Evolutionary conservation across 2,888 invertebrate species (phyloP), one percentile per base, ranked within the genome.

Genomic region (Arenicola marina): DNA sequence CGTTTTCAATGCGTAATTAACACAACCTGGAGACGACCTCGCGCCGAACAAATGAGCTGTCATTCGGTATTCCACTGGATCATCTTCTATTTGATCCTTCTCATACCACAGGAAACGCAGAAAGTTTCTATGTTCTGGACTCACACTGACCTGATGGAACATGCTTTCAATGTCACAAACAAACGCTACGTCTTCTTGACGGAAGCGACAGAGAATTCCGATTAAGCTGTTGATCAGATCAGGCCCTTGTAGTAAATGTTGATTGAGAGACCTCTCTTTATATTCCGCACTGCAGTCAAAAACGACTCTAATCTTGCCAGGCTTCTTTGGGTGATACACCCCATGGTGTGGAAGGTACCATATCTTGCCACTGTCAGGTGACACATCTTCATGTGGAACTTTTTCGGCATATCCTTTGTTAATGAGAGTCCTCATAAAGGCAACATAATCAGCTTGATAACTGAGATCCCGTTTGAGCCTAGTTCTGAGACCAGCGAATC

Each of bases 291-390:
- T 29, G 31, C 15, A 4, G 24, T 57, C 57, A 46, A 57, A 57
- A 11, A 57, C 31, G n/a, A 57, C 31, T 15, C 46, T 15, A 21
- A 57, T 29, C 29, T 45, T 57, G 11, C 26, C 31, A 4, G 46
- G 44, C 18, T 57, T 57, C 7, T 24, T 4, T 15, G 29, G 44
- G 24, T 57, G 44, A 26, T 28, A 48, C 4, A 57, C 57, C 4
- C 28, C 46, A 29, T 57, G 57, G 24, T 57, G 57, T 7, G 46
- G 57, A 7, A 57, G 31, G 57, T 57, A 57, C 45, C 44, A 57
- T 4, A 29, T 31, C 7, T 51, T 51, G 53, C 53, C 32, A n/a
- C n/a, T n/a, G n/a, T n/a, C n/a, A n/a, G n/a, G n/a, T n/a, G n/a
- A n/a, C n/a, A n/a, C n/a, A n/a, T n/a, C n/a, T n/a, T n/a, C n/a